Evolutionary conservation across 2,797 vertebrate genomes (phyloP).

Genomic region (Carcharodon carcharias): DNA sequence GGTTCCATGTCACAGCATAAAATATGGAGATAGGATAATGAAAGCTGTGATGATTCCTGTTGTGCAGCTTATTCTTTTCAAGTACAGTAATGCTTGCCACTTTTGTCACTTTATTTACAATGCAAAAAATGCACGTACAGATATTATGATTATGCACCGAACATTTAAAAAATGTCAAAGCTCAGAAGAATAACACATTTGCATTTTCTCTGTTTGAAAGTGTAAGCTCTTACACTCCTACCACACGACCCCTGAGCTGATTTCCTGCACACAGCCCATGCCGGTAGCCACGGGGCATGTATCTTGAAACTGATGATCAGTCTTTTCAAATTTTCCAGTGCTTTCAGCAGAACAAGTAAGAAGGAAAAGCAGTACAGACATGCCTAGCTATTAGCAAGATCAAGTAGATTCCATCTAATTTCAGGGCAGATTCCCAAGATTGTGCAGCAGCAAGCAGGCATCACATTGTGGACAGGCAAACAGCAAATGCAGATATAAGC

Average conservation of each 20-base stretch:
- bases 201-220: not conserved
- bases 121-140: not conserved
- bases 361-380: too few relatives aligned
- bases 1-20: not conserved
- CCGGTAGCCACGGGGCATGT: too few relatives aligned
- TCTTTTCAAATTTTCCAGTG: too few relatives aligned
- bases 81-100: not conserved
- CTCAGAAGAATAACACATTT: not conserved
- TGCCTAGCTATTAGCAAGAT: too few relatives aligned
- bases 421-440: too few relatives aligned
- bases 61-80: not conserved
- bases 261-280: not conserved
- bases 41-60: not conserved
- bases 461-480: too few relatives aligned
- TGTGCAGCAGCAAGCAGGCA: too few relatives aligned
- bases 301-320: too few relatives aligned
- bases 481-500: too few relatives aligned
- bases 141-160: not conserved
- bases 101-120: not conserved
- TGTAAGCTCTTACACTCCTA: not conserved
- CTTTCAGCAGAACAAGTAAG: too few relatives aligned
- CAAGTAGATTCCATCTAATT: too few relatives aligned
- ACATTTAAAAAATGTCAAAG: not conserved
- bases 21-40: not conserved
- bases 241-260: not conserved